Percentiles rank a stretch among this genome's conserved stretches.
Evolutionary conservation across 2,797 vertebrate species (phyloP).

Genomic region (Lagorchestes hirsutus): DNA sequence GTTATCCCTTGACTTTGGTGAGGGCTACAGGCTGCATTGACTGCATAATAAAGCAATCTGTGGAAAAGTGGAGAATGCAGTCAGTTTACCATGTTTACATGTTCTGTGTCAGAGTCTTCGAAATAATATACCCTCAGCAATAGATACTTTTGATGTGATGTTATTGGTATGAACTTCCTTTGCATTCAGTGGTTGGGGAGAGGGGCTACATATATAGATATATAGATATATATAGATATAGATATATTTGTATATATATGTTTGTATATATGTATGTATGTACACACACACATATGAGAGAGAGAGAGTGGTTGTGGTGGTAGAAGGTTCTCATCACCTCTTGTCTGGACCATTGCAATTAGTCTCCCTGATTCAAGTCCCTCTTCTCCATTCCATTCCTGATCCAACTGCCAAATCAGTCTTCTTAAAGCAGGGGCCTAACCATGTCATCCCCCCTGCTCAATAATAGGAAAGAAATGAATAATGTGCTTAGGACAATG

Average conservation of each 20-base stretch:
- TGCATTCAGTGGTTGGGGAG: not conserved
- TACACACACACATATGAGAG: not conserved
- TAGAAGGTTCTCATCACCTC: not conserved
- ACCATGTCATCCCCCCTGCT: not conserved
- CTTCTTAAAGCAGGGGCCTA: not conserved
- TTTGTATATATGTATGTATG: too few relatives aligned
- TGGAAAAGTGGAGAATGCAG: slow-evolving; percentile 56
- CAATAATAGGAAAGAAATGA: not conserved
- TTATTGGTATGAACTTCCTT: not conserved
- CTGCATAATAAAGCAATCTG: slow-evolving; percentile 20
- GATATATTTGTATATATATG: too few relatives aligned
- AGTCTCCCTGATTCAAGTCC: not conserved
- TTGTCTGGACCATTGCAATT: not conserved
- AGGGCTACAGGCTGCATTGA: not conserved
- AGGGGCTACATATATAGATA: not conserved
- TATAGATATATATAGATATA: too few relatives aligned
- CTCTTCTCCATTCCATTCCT: not conserved
- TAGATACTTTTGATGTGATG: not conserved
- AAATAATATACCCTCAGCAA: not conserved
- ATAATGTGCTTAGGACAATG: not conserved
- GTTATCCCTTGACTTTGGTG: not conserved
- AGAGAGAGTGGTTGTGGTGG: not conserved
- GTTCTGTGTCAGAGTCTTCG: not conserved
- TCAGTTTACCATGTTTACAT: not conserved
- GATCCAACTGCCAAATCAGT: not conserved